Percentiles rank a stretch among this genome's conserved stretches.
Evolutionary conservation across 2,797 vertebrate species (phyloP).

Genomic region (Oryzias dopingdopingensis): DNA sequence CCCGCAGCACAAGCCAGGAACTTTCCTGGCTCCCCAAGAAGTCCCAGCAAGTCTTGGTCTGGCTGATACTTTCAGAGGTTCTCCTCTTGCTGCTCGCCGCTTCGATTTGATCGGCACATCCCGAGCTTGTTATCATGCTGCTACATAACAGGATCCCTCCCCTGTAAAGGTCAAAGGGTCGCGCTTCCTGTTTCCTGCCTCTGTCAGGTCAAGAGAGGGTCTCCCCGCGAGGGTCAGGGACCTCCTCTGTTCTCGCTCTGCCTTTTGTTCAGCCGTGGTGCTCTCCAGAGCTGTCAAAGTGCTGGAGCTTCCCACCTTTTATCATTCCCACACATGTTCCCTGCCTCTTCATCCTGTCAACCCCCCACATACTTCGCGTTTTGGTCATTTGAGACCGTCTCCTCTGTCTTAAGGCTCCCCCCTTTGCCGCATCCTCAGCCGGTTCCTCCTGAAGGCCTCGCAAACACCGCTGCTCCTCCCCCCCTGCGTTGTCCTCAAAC

Average conservation of each 20-base stretch:
- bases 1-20: slow-evolving; percentile 39
- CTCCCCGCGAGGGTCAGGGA: slow-evolving; percentile 69
- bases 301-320: slow-evolving; percentile 33
- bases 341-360: slow-evolving; percentile 17
- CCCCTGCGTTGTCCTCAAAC: not conserved
- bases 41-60: not conserved
- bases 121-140: slow-evolving; percentile 56
- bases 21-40: slow-evolving; percentile 11
- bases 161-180: slow-evolving; percentile 68
- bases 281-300: slow-evolving; percentile 48
- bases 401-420: not conserved
- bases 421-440: not conserved
- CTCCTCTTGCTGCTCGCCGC: slow-evolving; percentile 27
- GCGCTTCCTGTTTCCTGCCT: slow-evolving; percentile 82
- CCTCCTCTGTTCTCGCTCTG: slow-evolving; percentile 64
- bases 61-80: slow-evolving; percentile 8
- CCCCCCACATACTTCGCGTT: slow-evolving; percentile 6
- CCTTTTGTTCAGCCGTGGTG: slow-evolving; percentile 64
- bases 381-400: not conserved
- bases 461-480: slow-evolving; percentile 16
- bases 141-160: slow-evolving; percentile 55
- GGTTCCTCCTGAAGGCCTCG: not conserved
- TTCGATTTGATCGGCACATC: slow-evolving; percentile 38
- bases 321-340: slow-evolving; percentile 24
- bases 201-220: slow-evolving; percentile 76